phyloP scores from a whole-genome alignment of 2,888 invertebrate species.

The Caradrina kadenii region DNA sequence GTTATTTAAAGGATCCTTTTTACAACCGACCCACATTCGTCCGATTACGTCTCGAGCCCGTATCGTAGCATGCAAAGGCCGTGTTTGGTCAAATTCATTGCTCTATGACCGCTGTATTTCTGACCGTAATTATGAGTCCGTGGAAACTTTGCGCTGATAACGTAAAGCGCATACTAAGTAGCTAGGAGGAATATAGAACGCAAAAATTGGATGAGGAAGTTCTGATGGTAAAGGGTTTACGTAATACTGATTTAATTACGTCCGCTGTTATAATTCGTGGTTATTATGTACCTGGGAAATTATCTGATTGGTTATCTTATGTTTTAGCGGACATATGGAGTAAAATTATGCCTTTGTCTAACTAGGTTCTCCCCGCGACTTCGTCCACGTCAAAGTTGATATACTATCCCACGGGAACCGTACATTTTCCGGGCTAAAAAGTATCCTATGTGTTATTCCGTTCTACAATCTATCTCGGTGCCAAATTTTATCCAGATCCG shows the following conservation, averaged over 20 bases:
- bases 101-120: slow-evolving; percentile 65
- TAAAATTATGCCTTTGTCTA: no score
- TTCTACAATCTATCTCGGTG: no score
- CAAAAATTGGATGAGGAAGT: slow-evolving; percentile 55
- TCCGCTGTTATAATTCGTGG: background rate
- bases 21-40: slow-evolving; percentile 27
- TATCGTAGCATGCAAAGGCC: slow-evolving; percentile 78
- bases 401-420: no score
- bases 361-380: no score
- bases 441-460: no score
- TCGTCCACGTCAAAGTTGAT: no score
- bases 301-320: no score
- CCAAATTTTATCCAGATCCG: no score
- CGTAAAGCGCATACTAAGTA: slow-evolving; percentile 61
- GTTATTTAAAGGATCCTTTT: background rate
- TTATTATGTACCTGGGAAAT: background rate
- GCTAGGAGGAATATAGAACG: slow-evolving; percentile 40
- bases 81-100: slow-evolving; percentile 71
- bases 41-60: slow-evolving; percentile 28
- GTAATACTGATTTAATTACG: slow-evolving; percentile 2
- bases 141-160: slow-evolving; percentile 59
- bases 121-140: slow-evolving; percentile 64
- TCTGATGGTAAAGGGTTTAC: slow-evolving; percentile 11
- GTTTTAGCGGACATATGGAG: no score
- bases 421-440: no score